Base-by-base conservation (phyloP, 2,113 vertebrate genomes). In the Athene noctua region DNA sequence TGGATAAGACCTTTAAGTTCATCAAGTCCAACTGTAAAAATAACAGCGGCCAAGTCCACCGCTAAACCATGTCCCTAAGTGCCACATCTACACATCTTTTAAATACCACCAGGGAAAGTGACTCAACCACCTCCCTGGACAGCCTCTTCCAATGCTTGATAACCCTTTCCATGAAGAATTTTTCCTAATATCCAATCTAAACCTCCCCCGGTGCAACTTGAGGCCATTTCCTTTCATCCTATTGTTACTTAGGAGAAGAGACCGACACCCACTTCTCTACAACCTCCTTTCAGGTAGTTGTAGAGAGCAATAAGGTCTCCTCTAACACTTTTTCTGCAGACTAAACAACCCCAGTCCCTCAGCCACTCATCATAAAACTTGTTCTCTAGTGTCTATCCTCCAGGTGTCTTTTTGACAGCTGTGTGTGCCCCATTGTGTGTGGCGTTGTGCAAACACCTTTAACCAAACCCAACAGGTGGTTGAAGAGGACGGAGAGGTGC, bases 241-340 rank as follows among this genome's bases (percentile, higher is more conserved):
- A 42, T 67, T 46, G 21, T 9, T 25, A 15, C 15, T 9, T 67
- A 32, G 44, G 32, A 67, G 11, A 18, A 63, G 38, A 21, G 38
- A 62, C 23, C 6, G 2, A n/a, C 44, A 4, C 30, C 11, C 22
- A 34, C 15, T 22, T 67, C 2, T 0, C 15, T 47, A 46, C 44
- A 47, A 13, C 44, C 10, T 13, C 30, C 32, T 47, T 47, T n/a
- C 65, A 34, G 44, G 32, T 5, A 47, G 21, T 5, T 46, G 20
- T 2, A 47, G 32, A 47, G 30, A 34, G 30, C 1, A 3, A 67
- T 13, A 0, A 46, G 10, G 22, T 67, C 23, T 68, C 8, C 44
- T 44, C 3, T 18, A 8, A n/a, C 5, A 15, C 32, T n/a, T 71
- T 15, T 51, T 71, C 67, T 36, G 6, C 13, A 21, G 47, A 9